These are phyloP conservation scores for Cactoblastis cactorum DNA, from an alignment of 2,888 invertebrate species.

Conservation along the genomic window DNA sequence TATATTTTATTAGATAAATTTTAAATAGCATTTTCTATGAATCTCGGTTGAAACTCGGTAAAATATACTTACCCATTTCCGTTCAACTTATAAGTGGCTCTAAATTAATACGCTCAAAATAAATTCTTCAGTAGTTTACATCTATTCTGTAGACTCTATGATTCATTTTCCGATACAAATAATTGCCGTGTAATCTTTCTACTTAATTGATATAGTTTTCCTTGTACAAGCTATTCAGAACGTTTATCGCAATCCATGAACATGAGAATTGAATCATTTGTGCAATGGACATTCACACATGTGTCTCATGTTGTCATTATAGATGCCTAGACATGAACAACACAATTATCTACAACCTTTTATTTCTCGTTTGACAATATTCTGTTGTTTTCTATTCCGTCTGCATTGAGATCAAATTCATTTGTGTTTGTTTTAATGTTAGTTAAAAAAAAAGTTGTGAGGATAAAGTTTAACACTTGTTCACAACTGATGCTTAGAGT, in stretches of 20 bases:
- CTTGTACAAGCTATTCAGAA: neutral
- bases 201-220: neutral
- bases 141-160: no score
- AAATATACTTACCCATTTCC: no score
- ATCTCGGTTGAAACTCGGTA: no score
- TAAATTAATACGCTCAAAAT: no score
- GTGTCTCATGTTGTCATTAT: slow-evolving; percentile 18
- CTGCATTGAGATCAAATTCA: slow-evolving; percentile 15
- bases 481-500: slow-evolving; percentile 22
- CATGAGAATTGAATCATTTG: slow-evolving; percentile 25
- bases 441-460: neutral
- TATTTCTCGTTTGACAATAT: slow-evolving; percentile 7
- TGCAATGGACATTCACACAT: slow-evolving; percentile 18
- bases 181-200: no score
- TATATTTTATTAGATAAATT: no score
- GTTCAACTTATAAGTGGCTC: no score
- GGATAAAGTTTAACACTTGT: slow-evolving; percentile 35
- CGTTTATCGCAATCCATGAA: slow-evolving; percentile 15
- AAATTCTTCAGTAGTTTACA: no score
- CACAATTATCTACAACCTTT: slow-evolving; percentile 7
- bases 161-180: no score
- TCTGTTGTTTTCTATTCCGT: slow-evolving; percentile 3
- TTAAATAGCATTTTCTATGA: no score
- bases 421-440: neutral
- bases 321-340: slow-evolving; percentile 16